Base-by-base conservation (phyloP, 2,888 invertebrate genomes). In the Saturnia japonica region DNA sequence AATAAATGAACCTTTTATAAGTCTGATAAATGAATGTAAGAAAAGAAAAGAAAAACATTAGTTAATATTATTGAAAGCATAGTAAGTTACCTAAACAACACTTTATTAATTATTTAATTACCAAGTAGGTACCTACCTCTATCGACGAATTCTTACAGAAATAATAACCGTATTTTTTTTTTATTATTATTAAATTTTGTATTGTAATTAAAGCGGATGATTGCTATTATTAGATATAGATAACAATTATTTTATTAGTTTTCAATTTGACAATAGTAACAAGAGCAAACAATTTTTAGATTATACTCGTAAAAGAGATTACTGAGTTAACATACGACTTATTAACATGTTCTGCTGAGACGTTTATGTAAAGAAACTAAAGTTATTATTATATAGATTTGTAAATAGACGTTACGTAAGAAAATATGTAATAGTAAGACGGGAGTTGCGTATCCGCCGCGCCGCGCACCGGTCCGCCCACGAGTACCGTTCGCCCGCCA, bases 401-500 rank as follows among this genome's bases (percentile, higher is more conserved):
- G 74, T 72, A 85, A 87, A 87, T 84, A 84, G 76, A 75, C 74
- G 82, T 91, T 91, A 88, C 87, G 85, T 86, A 90, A 89, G 79
- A 68, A 68, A 75, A 79, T 81, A 79, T 85, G 84, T 85, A 85
- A 87, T 82, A 83, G 84, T 82, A 82, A 83, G 84, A 80, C 81
- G 80, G 79, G 79, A 77, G 71, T 75, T 77, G 72, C 82, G 80
- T 85, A 86, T 79, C 85, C 85, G 83, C 85, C 3, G 6, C 34
- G 2, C 34, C 34, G 34, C n/a, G n/a, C n/a, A n/a, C 34, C 85
- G 84, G 83, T 83, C 84, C 89, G 85, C 91, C 91, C 86, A 91
- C 88, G 83, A 76, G 81, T 76, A 81, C 74, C 80, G 78, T 85
- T 86, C 86, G 86, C 88, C 88, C 88, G 89, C 87, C 87, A 89